Conservation (phyloP, 1,140 invertebrate genomes). For the Trichoplusia ni region DNA sequence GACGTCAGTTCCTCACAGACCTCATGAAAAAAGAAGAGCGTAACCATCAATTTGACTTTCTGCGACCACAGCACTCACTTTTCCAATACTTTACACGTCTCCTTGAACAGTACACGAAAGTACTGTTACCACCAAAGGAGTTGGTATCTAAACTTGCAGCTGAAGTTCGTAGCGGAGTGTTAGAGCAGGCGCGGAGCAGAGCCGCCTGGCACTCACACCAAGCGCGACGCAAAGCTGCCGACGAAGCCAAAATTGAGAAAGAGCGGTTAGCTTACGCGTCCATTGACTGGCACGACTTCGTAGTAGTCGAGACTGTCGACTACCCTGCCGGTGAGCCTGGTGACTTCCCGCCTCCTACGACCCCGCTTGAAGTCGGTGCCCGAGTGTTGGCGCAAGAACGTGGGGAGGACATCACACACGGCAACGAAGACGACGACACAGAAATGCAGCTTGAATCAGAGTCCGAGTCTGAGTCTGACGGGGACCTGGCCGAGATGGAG, state of each 20-base stretch:
- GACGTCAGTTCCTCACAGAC: conserved; percentile 98
- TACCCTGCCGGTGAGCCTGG: conserved; percentile 98
- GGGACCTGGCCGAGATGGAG: conserved; percentile 87
- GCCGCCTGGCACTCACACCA: conserved; percentile 98
- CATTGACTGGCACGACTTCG: conserved; percentile 99
- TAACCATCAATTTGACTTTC: conserved; percentile 99
- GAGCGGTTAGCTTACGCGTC: conserved; percentile 98
- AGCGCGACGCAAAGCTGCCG: conserved; percentile 93
- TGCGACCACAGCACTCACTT: conserved; percentile 98
- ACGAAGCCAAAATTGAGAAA: conserved; percentile 96
- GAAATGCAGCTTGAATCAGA: conserved; percentile 86
- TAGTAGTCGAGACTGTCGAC: conserved; percentile 99
- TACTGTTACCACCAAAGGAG: conserved; percentile 97
- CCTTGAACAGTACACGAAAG: conserved; percentile 98
- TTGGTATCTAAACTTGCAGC: conserved; percentile 90
- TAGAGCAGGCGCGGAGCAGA: conserved; percentile 96
- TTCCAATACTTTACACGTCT: conserved; percentile 99
- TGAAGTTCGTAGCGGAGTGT: conserved; percentile 89
- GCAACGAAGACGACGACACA: conserved; percentile 83
- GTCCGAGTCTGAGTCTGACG: conserved; percentile 84
- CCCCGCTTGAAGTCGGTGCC: conserved; percentile 97
- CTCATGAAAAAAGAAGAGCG: conserved; percentile 99
- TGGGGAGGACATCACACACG: conserved; percentile 70
- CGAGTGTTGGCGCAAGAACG: conserved; percentile 93
- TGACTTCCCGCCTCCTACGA: conserved; percentile 98